Base-by-base conservation (phyloP, 2,797 vertebrate genomes). In the Labroides dimidiatus region DNA sequence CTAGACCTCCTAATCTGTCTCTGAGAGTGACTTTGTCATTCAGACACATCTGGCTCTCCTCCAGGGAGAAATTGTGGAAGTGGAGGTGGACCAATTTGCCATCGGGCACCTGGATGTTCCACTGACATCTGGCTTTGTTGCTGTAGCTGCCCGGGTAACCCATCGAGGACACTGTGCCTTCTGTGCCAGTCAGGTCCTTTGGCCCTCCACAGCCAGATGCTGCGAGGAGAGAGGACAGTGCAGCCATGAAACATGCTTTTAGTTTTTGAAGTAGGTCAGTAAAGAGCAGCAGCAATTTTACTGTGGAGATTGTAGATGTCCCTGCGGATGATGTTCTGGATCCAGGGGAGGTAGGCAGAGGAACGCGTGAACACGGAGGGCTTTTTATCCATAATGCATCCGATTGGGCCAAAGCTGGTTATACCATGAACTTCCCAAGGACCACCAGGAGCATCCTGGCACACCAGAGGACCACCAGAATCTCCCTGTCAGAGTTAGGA, bases 381-480 rank as follows among this genome's bases (percentile, higher is more conserved):
- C 71, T 95, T 95, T 84, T 94, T 95, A 75, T 95, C 72, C 93
- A 94, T 93, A 11, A 95, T 91, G 64, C 94, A 95, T 43, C 94
- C 93, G n/a, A 94, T 75, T 10, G 93, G 92, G n/a, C 94, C 94
- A 33, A 95, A 95, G 81, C 94, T 94, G 69, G 93, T 95, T 69
- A 95, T 93, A 27, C 94, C 93, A 19, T 94, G 93, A 60, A 95
- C 80, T 64, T 94, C 92, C 94, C 94, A 95, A 16, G 86, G 74
- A 21, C 42, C 36, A 2, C 17, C 19, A 7, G 73, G 39, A 4
- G 10, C 6, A 27, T 93, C 93, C 73, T 91, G 93, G 55, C 94
- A 95, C 68, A 95, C 94, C 37, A 95, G 76, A 39, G 94, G 94
- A 14, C 94, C 93, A 14, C 93, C 93, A 0, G 94, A 95, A 82